Evolutionary conservation across 53 echinoderm and acorn worm genomes (phyloP).

Genomic region (Antedon mediterranea): DNA sequence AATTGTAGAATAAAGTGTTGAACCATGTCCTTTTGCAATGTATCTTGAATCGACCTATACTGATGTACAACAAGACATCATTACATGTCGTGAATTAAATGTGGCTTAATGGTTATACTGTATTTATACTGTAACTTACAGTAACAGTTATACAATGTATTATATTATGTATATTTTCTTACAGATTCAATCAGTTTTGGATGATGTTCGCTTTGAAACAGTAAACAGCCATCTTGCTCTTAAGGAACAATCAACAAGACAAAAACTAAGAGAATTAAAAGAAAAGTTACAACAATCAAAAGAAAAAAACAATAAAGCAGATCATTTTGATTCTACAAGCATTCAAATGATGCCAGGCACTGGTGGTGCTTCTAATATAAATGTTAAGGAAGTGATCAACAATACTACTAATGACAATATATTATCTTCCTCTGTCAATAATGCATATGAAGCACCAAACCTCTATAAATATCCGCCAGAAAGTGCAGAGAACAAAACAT

Average conservation of each 20-base stretch:
- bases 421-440: too few species aligned
- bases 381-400: background rate
- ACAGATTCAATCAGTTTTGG: slow-evolving; percentile 11
- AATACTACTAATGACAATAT: too few species aligned
- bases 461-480: too few species aligned
- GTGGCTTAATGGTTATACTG: too few species aligned
- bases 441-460: too few species aligned
- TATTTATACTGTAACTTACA: too few species aligned
- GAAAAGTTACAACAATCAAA: slow-evolving; percentile 16
- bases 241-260: slow-evolving; percentile 23
- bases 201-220: slow-evolving; percentile 10
- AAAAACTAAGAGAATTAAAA: slow-evolving; percentile 24
- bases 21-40: too few species aligned
- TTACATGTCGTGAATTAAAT: too few species aligned
- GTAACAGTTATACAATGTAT: background rate
- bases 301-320: background rate
- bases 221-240: slow-evolving; percentile 15
- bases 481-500: too few species aligned
- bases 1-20: too few species aligned
- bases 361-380: background rate
- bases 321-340: background rate
- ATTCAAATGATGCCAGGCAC: background rate
- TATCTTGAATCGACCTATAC: too few species aligned
- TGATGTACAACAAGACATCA: too few species aligned
- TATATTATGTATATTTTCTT: background rate